Base-by-base conservation (phyloP, 2,888 invertebrate genomes). In the Harpalus rufipes region DNA sequence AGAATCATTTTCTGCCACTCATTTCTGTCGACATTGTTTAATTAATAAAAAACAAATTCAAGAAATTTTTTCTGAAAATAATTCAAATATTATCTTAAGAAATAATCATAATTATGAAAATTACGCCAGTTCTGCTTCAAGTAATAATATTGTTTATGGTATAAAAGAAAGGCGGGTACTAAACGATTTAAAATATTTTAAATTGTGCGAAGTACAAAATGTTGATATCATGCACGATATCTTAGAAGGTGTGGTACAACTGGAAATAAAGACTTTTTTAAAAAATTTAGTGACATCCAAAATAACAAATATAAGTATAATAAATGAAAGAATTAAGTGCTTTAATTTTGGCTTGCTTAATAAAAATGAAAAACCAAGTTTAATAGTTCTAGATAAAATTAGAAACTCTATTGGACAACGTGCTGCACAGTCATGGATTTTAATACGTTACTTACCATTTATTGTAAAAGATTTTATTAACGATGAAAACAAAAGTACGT, bases 191-290 rank as follows among this genome's bases (percentile, higher is more conserved):
- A 68, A 85, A 10, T 85, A 86, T 79, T 87, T 86, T 81, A 87
- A 87, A 78, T 63, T 87, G 44, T 84, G 63, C 44, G 85, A 87
- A 10, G 61, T 61, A 12, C 81, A 65, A 18, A 85, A 86, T 1
- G 86, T 85, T 18, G 87, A 87, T 59, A 86, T 87, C 10, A 87
- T 87, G 87, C 87, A 87, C 59, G 87, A 87, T 82, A 59, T 87
- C 12, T 51, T 87, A 39, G 87, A 87, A 85, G 86, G 87, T 8
- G 81, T 85, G 12, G 86, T 84, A 32, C 87, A 68, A 68, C 78
- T 72, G 32, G 86, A 87, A 79, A 7, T 86, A 56, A 86, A 85
- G 68, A 39, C 65, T 10, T 84, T 86, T 81, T 21, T 86, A 16
- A 58, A 39, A 41, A 51, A 18, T 78, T 10, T 86, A 16, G 61